A percentile compares a stretch with the other conserved stretches of the same genome.
phyloP scores from a whole-genome alignment of 2,113 vertebrate species.

The Columba janthina region DNA sequence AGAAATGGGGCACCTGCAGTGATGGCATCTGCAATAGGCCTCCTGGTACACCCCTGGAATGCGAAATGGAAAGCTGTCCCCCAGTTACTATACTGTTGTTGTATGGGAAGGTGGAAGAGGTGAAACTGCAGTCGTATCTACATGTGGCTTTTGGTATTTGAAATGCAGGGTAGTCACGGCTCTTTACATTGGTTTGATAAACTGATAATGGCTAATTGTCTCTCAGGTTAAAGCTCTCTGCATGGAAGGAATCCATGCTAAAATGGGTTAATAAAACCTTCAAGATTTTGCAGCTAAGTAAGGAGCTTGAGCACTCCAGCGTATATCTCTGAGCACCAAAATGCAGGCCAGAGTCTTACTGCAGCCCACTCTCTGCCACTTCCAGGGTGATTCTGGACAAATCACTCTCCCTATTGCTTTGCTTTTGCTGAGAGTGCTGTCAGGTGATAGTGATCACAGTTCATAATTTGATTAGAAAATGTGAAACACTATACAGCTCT shows the following conservation, averaged over 20 bases:
- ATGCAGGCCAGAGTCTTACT: accelerated
- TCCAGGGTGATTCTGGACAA: background rate
- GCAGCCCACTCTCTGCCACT: background rate
- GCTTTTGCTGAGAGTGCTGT: background rate
- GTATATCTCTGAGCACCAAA: background rate
- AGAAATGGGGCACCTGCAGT: background rate
- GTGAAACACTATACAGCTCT: background rate
- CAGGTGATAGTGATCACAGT: background rate
- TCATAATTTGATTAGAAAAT: background rate
- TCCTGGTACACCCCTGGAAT: background rate
- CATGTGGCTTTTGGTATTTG: background rate
- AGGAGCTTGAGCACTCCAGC: background rate
- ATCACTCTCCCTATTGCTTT: background rate
- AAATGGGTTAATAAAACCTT: background rate
- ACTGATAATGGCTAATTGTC: background rate
- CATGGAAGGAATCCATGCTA: background rate
- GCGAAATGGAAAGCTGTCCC: background rate
- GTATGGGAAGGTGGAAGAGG: background rate
- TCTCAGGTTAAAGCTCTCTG: background rate
- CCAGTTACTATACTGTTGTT: background rate
- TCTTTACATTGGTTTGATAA: background rate
- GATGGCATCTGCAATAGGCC: background rate
- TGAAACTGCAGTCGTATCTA: background rate
- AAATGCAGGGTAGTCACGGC: background rate
- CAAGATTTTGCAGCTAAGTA: background rate